Percentiles rank a stretch among this genome's conserved stretches.
phyloP scores from a whole-genome alignment of 1,140 invertebrate species.

The Apocrypta bakeri region DNA sequence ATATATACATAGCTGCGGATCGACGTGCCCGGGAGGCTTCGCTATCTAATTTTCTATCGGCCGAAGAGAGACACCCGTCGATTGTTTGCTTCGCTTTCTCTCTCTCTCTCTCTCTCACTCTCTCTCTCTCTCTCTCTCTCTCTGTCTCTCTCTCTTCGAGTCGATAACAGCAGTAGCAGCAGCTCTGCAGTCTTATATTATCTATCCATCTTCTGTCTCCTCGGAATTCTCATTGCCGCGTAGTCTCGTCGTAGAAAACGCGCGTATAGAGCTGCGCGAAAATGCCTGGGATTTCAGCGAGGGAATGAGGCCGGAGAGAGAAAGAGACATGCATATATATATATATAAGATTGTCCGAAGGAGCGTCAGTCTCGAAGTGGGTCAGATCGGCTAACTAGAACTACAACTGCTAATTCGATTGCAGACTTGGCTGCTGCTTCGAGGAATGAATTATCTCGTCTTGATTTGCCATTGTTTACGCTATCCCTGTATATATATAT shows the following conservation, averaged over 20 bases:
- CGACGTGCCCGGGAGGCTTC: slow-evolving; percentile 36
- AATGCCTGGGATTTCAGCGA: neutral
- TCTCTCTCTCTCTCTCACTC: neutral
- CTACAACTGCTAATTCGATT: neutral
- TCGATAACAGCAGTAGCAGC: neutral
- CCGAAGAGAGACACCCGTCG: slow-evolving; percentile 21
- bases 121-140: neutral
- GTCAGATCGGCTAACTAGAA: neutral
- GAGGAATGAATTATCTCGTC: neutral
- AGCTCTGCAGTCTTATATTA: slow-evolving; percentile 11
- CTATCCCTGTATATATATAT: too few relatives aligned
- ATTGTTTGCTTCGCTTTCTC: slow-evolving; percentile 32
- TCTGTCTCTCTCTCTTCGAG: neutral
- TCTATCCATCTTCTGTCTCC: neutral
- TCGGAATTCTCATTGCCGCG: slow-evolving; percentile 8
- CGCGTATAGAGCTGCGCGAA: neutral
- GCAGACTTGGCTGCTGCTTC: neutral
- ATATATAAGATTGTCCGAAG: neutral
- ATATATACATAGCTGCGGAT: neutral
- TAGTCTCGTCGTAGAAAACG: neutral
- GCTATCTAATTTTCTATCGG: slow-evolving; percentile 46
- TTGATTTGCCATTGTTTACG: neutral
- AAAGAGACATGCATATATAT: too few relatives aligned
- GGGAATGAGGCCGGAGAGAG: neutral
- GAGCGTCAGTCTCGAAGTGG: neutral